Evolutionary conservation across 2,113 vertebrate species (phyloP).

Genomic region (Centropristis striata): DNA sequence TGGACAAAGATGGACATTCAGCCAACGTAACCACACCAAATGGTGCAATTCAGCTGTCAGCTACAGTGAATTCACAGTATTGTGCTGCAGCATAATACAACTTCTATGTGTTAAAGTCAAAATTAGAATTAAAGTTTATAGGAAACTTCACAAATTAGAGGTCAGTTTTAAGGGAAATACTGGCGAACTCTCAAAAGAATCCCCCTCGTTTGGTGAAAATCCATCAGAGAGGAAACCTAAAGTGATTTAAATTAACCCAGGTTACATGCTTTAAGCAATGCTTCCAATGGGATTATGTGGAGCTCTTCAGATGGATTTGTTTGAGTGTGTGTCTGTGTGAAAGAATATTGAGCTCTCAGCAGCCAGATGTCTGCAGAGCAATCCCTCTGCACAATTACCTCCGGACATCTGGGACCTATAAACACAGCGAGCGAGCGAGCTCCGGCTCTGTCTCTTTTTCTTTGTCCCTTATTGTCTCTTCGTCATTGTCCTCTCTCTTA

Average conservation of each 20-base stretch:
- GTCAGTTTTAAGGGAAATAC: constrained; percentile 26
- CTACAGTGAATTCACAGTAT: background rate
- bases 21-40: background rate
- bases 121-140: constrained; percentile 22
- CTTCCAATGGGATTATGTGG: constrained; percentile 66
- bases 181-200: constrained; percentile 15
- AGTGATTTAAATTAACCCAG: constrained; percentile 66
- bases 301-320: constrained; percentile 60
- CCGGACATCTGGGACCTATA: constrained; percentile 81
- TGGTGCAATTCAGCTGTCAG: constrained; percentile 13
- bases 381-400: constrained; percentile 82
- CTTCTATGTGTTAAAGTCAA: background rate
- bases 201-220: constrained; percentile 28
- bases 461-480: constrained; percentile 56
- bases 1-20: constrained; percentile 18
- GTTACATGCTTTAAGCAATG: constrained; percentile 59
- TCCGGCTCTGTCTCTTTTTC: constrained; percentile 31
- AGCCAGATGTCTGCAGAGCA: constrained; percentile 79
- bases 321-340: constrained; percentile 53
- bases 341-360: constrained; percentile 64
- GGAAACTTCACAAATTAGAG: constrained; percentile 32
- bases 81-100: background rate
- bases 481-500: constrained; percentile 51
- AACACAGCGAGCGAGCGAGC: constrained; percentile 50
- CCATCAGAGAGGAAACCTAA: constrained; percentile 39